phyloP scores from a whole-genome alignment of 2,113 vertebrate species.

The Puffinus mauretanicus region DNA sequence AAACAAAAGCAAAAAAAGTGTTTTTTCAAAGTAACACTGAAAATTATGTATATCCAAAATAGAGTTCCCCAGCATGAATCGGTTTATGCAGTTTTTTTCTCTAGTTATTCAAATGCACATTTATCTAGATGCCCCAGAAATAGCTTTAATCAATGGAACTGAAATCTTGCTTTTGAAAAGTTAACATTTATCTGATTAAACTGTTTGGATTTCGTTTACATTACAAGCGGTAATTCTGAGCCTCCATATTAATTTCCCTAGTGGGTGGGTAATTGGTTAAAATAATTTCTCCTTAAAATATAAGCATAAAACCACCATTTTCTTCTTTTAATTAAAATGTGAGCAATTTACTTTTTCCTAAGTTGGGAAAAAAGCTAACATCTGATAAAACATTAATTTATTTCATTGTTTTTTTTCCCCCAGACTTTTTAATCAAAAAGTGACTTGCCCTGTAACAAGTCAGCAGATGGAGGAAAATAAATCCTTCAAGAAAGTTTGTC shows the following conservation, averaged over 20 bases:
- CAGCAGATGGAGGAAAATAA: constrained; percentile 14
- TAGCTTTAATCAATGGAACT: background rate
- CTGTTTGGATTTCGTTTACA: background rate
- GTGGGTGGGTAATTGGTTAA: background rate
- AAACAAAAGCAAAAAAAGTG: background rate
- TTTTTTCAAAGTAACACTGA: background rate
- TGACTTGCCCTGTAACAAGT: background rate
- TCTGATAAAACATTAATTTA: constrained; percentile 37
- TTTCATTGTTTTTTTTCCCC: background rate
- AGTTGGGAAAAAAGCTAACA: background rate
- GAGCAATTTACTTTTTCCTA: background rate
- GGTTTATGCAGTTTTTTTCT: background rate
- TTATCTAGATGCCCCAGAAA: background rate
- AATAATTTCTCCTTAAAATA: constrained; percentile 32
- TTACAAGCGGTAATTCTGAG: background rate
- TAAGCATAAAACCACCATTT: background rate
- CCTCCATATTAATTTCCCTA: background rate
- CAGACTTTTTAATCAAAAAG: constrained; percentile 10
- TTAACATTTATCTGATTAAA: background rate
- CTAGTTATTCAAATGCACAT: background rate
- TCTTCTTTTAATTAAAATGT: constrained; percentile 28
- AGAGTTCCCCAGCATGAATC: background rate
- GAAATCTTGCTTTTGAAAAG: background rate
- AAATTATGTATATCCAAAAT: background rate
- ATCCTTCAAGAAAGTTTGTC: background rate